These are phyloP conservation scores for Telmatherina bonti DNA, from an alignment of 2,797 vertebrate genomes.

Conservation along the genomic window DNA sequence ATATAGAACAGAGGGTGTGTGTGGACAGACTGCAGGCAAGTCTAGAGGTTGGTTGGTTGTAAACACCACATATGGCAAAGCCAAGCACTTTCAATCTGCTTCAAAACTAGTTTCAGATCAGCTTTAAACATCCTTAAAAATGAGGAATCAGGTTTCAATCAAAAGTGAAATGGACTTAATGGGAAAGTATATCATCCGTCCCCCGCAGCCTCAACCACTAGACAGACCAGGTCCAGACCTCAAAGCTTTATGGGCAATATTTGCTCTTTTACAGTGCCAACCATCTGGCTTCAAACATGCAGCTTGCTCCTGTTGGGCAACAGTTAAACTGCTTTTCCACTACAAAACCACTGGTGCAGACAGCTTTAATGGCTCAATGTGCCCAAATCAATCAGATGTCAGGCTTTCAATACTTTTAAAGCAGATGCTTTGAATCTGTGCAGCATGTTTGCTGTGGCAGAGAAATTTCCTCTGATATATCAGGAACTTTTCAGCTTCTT, in stretches of 20 bases:
- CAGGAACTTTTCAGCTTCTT: not conserved
- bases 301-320: conserved; percentile 60
- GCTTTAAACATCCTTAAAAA: not conserved
- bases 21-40: too few relatives aligned
- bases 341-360: conserved; percentile 5
- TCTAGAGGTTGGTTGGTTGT: not conserved
- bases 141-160: conserved; percentile 19
- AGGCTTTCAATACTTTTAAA: too few relatives aligned
- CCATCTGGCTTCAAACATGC: conserved; percentile 64
- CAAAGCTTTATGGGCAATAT: conserved; percentile 37
- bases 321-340: conserved; percentile 44
- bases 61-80: not conserved
- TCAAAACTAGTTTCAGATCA: conserved; percentile 2
- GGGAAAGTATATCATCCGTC: conserved; percentile 17
- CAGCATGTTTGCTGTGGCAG: too few relatives aligned
- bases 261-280: conserved; percentile 49
- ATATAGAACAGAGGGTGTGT: conserved; percentile 13
- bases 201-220: conserved; percentile 24
- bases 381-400: too few relatives aligned
- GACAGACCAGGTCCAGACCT: conserved; percentile 45
- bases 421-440: too few relatives aligned
- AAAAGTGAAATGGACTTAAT: not conserved
- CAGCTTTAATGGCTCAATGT: not conserved
- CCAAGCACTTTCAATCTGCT: too few relatives aligned
- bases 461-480: not conserved